phyloP scores from a whole-genome alignment of 2,797 vertebrate species.

The Chromis chromis region DNA sequence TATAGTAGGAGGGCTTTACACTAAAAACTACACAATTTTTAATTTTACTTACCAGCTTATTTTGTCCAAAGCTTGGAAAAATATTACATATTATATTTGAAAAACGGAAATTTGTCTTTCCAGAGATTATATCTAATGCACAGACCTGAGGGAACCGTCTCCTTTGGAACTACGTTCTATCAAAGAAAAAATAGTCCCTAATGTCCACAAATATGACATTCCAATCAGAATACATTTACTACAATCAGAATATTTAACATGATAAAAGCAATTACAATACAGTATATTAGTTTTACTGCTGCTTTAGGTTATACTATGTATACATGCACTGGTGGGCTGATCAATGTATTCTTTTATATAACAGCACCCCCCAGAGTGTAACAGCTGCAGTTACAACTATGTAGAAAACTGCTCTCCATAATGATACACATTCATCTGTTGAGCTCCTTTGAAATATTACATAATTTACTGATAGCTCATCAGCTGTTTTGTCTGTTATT shows the following conservation, averaged over 20 bases:
- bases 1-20: background rate
- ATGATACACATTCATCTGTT: background rate
- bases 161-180: background rate
- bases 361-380: conserved; percentile 41
- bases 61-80: background rate
- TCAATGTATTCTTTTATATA: conserved; percentile 5
- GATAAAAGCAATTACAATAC: background rate
- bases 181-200: background rate
- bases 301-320: background rate
- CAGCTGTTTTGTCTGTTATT: background rate
- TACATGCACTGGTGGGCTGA: background rate
- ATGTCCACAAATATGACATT: no score
- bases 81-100: no score
- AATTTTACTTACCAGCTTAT: background rate
- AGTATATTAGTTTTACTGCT: background rate
- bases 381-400: conserved; percentile 27
- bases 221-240: background rate
- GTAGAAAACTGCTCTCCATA: background rate
- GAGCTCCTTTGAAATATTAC: background rate
- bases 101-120: no score
- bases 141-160: background rate
- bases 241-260: background rate
- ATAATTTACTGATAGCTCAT: no score
- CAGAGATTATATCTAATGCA: background rate
- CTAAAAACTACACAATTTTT: background rate